Evolutionary conservation across 2,113 vertebrate species (phyloP).

Genomic region (Octodon degus): DNA sequence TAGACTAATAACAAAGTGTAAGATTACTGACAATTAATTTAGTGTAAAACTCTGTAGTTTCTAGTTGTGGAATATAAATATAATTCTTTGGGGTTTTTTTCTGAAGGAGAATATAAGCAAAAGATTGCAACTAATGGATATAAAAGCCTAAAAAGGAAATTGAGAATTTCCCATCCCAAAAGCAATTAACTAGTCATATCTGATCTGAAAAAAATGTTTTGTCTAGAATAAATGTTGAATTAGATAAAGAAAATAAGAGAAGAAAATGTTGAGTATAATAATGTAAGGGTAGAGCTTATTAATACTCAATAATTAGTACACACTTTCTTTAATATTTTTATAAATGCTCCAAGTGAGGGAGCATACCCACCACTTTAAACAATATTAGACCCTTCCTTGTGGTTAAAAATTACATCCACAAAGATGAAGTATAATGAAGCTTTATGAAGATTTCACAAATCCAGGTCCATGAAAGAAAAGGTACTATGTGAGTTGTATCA

Average conservation of each 20-base stretch:
- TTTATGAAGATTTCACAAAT: not conserved
- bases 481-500: not conserved
- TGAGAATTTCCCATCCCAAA: not conserved
- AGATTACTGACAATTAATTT: not conserved
- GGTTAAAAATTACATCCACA: not conserved
- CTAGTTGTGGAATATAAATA: not conserved
- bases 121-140: not conserved
- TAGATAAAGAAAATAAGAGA: not conserved
- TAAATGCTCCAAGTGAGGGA: not conserved
- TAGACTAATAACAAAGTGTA: not conserved
- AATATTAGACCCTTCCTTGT: not conserved
- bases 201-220: not conserved
- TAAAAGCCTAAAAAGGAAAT: not conserved
- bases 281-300: not conserved
- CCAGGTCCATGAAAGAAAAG: not conserved
- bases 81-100: slow-evolving; percentile 3
- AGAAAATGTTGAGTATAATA: not conserved
- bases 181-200: not conserved
- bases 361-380: fast-evolving
- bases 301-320: not conserved
- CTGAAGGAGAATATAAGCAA: not conserved
- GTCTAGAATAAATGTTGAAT: not conserved
- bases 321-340: not conserved
- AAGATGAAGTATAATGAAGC: not conserved
- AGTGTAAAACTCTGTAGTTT: not conserved